Evolutionary conservation across 2,113 vertebrate genomes (phyloP).

Genomic region (Eurystomus gularis): DNA sequence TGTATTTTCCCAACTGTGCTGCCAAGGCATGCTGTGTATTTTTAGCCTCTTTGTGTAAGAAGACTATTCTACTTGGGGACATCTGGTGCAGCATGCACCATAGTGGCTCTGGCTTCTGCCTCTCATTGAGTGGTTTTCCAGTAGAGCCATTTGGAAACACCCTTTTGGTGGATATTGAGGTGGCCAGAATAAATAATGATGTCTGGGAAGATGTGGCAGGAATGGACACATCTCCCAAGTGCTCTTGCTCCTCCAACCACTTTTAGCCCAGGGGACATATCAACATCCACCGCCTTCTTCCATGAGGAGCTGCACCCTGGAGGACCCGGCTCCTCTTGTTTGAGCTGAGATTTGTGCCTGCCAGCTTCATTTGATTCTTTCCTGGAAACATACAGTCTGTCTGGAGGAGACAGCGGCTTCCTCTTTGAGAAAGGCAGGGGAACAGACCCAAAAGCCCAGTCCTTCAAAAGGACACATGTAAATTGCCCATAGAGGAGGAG

Average conservation of each 20-base stretch:
- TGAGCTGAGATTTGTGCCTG: not conserved
- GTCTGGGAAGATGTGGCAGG: not conserved
- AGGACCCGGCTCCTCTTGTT: not conserved
- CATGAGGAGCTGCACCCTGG: not conserved
- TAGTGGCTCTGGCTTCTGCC: not conserved
- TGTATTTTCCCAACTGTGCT: not conserved
- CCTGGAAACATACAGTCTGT: not conserved
- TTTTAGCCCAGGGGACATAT: not conserved
- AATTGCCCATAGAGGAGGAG: not conserved
- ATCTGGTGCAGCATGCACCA: fast-evolving
- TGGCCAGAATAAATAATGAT: not conserved
- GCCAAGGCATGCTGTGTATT: not conserved
- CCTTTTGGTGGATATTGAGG: not conserved
- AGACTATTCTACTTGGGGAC: not conserved
- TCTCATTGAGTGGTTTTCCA: not conserved
- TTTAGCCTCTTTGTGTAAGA: not conserved
- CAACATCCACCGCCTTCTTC: not conserved
- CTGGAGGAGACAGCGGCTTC: not conserved
- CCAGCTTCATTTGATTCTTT: not conserved
- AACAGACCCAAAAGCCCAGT: not conserved
- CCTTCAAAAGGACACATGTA: not conserved
- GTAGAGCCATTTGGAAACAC: not conserved
- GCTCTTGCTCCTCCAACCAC: not conserved
- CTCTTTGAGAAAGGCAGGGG: not conserved
- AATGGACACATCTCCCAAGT: not conserved